phyloP scores from a whole-genome alignment of 2,797 vertebrate genomes.

The Oreochromis grahami region DNA sequence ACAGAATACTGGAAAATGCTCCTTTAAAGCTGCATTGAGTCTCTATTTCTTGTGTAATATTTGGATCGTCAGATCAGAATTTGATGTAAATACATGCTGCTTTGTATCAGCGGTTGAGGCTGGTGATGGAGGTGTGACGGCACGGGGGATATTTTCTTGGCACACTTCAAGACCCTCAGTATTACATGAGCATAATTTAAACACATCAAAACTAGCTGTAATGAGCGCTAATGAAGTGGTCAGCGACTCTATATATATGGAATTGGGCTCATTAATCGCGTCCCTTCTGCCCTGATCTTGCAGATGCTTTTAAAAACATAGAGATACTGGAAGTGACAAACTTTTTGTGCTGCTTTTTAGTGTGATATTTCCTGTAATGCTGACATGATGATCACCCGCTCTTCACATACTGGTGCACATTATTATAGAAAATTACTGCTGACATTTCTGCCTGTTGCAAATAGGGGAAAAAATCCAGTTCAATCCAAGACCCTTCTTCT shows the following conservation, averaged over 20 bases:
- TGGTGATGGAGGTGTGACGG: background rate
- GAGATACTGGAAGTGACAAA: background rate
- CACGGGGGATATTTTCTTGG: background rate
- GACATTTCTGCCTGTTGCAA: background rate
- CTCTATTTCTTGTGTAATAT: fast-evolving
- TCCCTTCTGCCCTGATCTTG: background rate
- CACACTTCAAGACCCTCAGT: background rate
- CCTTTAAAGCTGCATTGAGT: fast-evolving
- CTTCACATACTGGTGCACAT: background rate
- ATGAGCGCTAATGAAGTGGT: background rate
- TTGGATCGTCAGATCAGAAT: background rate
- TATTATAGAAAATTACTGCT: background rate
- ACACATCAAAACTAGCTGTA: background rate
- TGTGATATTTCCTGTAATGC: background rate
- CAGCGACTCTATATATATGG: background rate
- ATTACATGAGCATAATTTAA: background rate
- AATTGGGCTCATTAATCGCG: background rate
- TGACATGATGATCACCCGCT: background rate
- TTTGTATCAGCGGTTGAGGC: background rate
- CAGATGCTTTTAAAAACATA: background rate
- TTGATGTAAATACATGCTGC: background rate
- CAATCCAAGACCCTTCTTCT: background rate
- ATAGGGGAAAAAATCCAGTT: background rate
- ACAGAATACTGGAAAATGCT: background rate
- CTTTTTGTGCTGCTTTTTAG: background rate